Evolutionary conservation across 2,113 vertebrate genomes (phyloP), one percentile per base, ranked within the genome.

Genomic region (Pomatostomus ruficeps): DNA sequence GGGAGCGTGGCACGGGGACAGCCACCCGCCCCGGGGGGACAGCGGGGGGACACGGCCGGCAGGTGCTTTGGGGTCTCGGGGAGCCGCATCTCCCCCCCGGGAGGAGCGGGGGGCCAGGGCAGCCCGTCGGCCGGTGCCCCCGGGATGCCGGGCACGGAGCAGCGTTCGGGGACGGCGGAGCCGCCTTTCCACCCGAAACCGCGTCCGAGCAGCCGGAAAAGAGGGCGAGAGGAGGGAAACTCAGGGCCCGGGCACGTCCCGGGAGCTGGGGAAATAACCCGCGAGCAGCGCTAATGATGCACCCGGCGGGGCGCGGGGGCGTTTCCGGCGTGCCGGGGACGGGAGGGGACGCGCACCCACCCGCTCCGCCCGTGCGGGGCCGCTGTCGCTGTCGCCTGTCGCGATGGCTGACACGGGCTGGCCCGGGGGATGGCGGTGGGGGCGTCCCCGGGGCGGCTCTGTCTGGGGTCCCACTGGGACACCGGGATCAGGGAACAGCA

Each of bases 401-500:
- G 5, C 1, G 12, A n/a, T 3, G 43, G 49, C n/a, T 29, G 68
- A 8, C 68, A 17, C 40, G 28, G 52, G 18, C 52, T 1, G 22
- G 42, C 15, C 8, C 22, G 3, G 54, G 59, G 33, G 38, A 0
- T 45, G 86, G 76, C 19, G 4, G 5, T 4, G n/a, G 40, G 13
- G 38, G 9, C 10, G 28, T 9, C 51, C 42, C 52, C 20, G 9
- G 22, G 29, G 17, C 8, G 66, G 31, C 55, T 54, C 59, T 74
- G 80, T 48, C 81, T 15, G 68, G 20, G 29, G 29, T 55, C 59
- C n/a, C 74, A 0, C 6, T 1, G 59, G 70, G 51, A 11, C 4
- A 1, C 10, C 3, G 67, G 7, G 2, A 1, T 5, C 28, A 0
- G 49, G n/a, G 20, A 28, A 52, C 59, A 36, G 2, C 20, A 48